Evolutionary conservation across 2,888 invertebrate genomes (phyloP), one percentile per base, ranked within the genome.

Genomic region (Fragum fragum): DNA sequence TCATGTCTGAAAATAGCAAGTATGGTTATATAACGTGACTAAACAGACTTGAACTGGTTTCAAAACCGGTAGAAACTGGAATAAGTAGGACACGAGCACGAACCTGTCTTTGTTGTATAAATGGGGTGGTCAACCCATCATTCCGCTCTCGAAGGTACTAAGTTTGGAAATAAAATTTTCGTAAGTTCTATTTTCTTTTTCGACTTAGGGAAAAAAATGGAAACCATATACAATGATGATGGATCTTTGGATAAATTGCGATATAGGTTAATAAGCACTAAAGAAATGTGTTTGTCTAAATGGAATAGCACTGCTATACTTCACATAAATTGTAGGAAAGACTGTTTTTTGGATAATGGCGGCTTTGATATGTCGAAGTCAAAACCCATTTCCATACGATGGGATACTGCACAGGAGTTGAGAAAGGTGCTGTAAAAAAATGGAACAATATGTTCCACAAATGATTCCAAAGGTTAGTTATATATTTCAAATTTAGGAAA

Each of bases 401-500:
- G 57, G 57, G 57, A 57, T 57, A 57, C 57, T 21, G 57, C 57
- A 21, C 23, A 26, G 23, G 57, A 57, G 26, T 57, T 57, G 14
- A 57, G 26, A 26, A 21, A 26, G 57, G 57, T 14, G 23, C 6
- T 57, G 7, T 7, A 57, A 26, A 23, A n/a, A 57, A 26, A 57
- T 57, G 57, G 57, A 57, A 57, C 57, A 57, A 57, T 57, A 57
- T 57, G 57, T 57, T 57, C 57, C 57, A 26, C 26, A 57, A 5
- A 57, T 57, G 57, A 26, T 57, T 3, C 7, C 57, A 6, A 26
- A 57, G 57, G 57, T 57, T 26, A 26, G 57, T 57, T 57, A 26
- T 26, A 57, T 57, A 26, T 21, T 57, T 57, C 26, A 57, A 26
- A 26, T 57, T 21, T 57, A 57, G 26, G 14, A 57, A 57, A 21